These are phyloP conservation scores for Pseudopipra pipra DNA, from an alignment of 2,113 vertebrate genomes.

Conservation along the genomic window DNA sequence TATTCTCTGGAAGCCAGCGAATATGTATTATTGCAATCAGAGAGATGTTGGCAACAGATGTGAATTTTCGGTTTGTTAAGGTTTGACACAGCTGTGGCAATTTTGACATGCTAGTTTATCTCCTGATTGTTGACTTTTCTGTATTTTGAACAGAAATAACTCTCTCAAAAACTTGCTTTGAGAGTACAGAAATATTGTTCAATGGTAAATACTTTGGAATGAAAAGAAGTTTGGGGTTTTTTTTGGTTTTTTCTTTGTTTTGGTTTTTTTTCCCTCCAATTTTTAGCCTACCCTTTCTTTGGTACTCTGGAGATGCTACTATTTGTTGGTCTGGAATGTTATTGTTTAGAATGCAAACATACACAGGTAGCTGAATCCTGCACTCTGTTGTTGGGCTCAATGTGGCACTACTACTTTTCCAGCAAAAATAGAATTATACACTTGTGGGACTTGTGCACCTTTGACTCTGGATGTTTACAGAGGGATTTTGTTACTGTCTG, in stretches of 20 bases:
- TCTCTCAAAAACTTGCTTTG: neutral
- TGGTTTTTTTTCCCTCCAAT: no score
- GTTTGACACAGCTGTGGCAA: neutral
- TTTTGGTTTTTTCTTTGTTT: neutral
- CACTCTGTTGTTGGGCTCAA: neutral
- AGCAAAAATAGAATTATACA: accelerated
- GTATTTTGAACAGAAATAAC: neutral
- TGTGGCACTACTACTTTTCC: neutral
- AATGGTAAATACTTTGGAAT: neutral
- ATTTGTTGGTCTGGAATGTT: neutral
- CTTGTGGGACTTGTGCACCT: neutral
- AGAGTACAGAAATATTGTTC: neutral
- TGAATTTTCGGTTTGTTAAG: neutral
- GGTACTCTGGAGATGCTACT: neutral
- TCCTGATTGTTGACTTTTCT: neutral
- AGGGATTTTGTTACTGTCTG: neutral
- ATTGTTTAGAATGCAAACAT: neutral
- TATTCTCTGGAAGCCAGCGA: neutral
- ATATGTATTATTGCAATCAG: neutral
- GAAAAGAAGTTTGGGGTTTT: neutral
- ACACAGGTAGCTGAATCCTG: neutral
- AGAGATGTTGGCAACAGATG: neutral
- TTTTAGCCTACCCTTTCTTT: neutral
- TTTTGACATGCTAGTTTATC: neutral
- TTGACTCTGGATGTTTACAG: neutral